These are phyloP conservation scores for Criorhina ranunculi DNA, from an alignment of 2,888 invertebrate species.

Conservation along the genomic window DNA sequence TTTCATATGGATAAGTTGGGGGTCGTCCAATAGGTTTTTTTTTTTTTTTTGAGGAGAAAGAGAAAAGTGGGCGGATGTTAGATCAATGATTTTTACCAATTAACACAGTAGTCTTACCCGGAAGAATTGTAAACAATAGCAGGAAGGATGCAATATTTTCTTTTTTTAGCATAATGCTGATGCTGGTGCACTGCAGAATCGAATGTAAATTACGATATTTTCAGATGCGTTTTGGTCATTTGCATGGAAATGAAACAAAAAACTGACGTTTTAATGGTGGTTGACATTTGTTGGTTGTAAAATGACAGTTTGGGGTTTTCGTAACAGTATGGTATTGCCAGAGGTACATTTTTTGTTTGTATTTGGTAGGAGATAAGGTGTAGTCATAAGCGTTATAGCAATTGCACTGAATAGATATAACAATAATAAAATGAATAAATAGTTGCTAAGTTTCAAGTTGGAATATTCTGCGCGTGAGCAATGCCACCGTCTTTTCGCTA, in stretches of 20 bases:
- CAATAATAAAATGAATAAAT: no score
- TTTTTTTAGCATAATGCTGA: slow-evolving; percentile 64
- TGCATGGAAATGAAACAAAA: slow-evolving; percentile 61
- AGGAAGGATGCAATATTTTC: slow-evolving; percentile 21
- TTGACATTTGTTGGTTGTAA: slow-evolving; percentile 44
- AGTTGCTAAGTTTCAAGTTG: no score
- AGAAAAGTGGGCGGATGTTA: slow-evolving; percentile 71
- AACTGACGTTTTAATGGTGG: slow-evolving; percentile 48
- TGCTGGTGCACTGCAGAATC: slow-evolving; percentile 37
- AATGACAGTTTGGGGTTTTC: slow-evolving; percentile 31
- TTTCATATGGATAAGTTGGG: slow-evolving; percentile 57
- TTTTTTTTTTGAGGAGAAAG: slow-evolving; percentile 34
- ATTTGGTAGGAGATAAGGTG: no score
- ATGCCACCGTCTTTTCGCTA: no score
- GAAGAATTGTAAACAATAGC: slow-evolving; percentile 34
- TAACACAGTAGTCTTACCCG: slow-evolving; percentile 38
- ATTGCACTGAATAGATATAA: no score
- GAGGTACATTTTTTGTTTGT: no score
- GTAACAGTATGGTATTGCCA: slow-evolving; percentile 23
- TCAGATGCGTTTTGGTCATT: slow-evolving; percentile 51
- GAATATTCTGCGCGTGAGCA: no score
- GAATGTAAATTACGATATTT: slow-evolving; percentile 43
- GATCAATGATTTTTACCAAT: slow-evolving; percentile 20
- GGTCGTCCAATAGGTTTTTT: slow-evolving; percentile 51
- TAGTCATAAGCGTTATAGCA: no score